A percentile compares a stretch with the other conserved stretches of the same genome.
Conservation (phyloP, 1,140 invertebrate species). For the Heliconius hewitsoni region DNA sequence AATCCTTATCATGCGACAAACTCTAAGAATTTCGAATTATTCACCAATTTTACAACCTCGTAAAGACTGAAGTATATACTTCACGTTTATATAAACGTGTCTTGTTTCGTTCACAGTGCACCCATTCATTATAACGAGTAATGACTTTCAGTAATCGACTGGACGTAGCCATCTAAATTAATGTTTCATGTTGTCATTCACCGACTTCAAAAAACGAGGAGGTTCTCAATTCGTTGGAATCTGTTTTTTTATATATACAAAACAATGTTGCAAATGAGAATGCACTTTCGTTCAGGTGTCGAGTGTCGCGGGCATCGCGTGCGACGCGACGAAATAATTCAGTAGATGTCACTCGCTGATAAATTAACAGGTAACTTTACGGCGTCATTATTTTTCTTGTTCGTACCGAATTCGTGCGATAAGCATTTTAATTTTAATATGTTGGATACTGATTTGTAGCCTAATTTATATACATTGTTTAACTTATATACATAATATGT, state of each 20-base stretch:
- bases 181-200: constrained; percentile 4
- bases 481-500: too few relatives aligned
- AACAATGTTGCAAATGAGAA: constrained; percentile 22
- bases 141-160: constrained; percentile 41
- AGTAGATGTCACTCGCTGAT: constrained; percentile 38
- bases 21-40: constrained; percentile 22
- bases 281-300: constrained; percentile 21
- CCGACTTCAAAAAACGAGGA: too few relatives aligned
- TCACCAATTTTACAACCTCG: constrained; percentile 26
- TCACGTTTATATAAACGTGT: constrained; percentile 22
- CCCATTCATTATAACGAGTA: constrained; percentile 42
- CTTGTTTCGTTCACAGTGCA: constrained; percentile 24
- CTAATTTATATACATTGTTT: not conserved
- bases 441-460: not conserved
- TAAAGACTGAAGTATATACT: constrained; percentile 14
- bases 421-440: constrained; percentile 21
- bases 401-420: constrained; percentile 6
- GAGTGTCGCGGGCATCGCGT: constrained; percentile 16
- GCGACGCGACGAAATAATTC: constrained; percentile 29
- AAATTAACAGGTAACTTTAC: constrained; percentile 39
- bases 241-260: not conserved
- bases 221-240: too few relatives aligned
- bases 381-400: constrained; percentile 32
- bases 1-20: constrained; percentile 27
- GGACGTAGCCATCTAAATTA: constrained; percentile 41